Evolutionary conservation across 2,888 invertebrate genomes (phyloP).

Genomic region (Sialis lutaria): DNA sequence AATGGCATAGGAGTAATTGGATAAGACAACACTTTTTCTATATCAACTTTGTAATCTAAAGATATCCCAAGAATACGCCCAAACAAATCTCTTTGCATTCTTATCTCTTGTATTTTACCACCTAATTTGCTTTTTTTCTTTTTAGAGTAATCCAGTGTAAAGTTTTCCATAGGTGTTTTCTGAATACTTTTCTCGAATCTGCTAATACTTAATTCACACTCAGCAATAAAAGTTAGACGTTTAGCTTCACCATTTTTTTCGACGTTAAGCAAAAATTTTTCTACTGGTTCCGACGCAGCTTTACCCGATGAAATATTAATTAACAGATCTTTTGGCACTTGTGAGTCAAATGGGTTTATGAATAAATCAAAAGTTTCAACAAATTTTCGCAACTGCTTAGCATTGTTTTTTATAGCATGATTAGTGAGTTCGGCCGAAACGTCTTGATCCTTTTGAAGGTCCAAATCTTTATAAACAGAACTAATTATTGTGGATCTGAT

Average conservation of each 20-base stretch:
- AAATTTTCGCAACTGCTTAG: too few species aligned
- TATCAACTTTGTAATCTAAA: slow-evolving; percentile 9
- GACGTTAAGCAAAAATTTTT: slow-evolving; percentile 5
- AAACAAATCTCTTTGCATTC: slow-evolving; percentile 14
- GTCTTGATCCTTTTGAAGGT: too few species aligned
- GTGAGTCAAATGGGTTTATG: too few species aligned
- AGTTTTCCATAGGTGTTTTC: slow-evolving; percentile 12
- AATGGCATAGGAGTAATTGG: slow-evolving; percentile 16
- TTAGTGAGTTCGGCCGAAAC: too few species aligned
- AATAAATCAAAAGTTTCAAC: too few species aligned
- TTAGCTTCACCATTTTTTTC: slow-evolving; percentile 10
- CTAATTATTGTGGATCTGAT: too few species aligned
- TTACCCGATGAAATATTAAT: too few species aligned
- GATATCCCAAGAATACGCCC: slow-evolving; percentile 11
- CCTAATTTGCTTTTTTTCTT: slow-evolving; percentile 10
- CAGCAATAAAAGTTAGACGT: slow-evolving; percentile 13
- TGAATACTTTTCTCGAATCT: slow-evolving; percentile 15
- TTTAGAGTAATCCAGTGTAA: slow-evolving; percentile 9
- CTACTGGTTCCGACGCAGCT: slow-evolving; percentile 4
- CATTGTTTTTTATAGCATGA: too few species aligned
- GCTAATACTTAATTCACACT: slow-evolving; percentile 11
- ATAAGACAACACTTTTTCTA: slow-evolving; percentile 14
- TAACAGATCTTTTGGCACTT: too few species aligned
- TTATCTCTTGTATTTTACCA: slow-evolving; percentile 13
- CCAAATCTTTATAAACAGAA: too few species aligned